A percentile compares a stretch with the other conserved stretches of the same genome.
phyloP scores from a whole-genome alignment of 2,888 invertebrate species.

The Diachrysia chrysitis region DNA sequence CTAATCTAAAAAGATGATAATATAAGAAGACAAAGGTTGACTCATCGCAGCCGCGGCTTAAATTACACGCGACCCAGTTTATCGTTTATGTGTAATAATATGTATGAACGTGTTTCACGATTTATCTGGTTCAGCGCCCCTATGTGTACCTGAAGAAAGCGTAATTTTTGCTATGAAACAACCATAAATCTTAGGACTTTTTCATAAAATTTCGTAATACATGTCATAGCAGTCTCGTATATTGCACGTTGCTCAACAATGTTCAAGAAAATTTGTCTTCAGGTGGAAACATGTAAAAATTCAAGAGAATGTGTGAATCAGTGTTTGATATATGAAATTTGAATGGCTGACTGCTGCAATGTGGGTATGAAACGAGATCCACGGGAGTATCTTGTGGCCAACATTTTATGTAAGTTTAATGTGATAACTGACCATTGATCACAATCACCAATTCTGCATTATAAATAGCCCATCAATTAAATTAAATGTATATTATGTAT shows the following conservation, averaged over 20 bases:
- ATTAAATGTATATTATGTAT: no score
- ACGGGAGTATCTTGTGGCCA: slow-evolving; percentile 24
- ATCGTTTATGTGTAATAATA: slow-evolving; percentile 51
- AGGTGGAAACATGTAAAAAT: slow-evolving; percentile 59
- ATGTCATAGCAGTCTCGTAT: slow-evolving; percentile 55
- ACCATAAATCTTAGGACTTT: slow-evolving; percentile 56
- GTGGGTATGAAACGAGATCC: slow-evolving; percentile 39
- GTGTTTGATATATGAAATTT: slow-evolving; percentile 64
- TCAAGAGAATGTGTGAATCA: slow-evolving; percentile 59
- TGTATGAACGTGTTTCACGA: slow-evolving; percentile 44
- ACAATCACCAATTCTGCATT: no score
- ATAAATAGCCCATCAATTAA: not conserved
- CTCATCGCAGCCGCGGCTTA: not conserved
- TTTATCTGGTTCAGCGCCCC: slow-evolving; percentile 36
- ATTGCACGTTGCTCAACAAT: slow-evolving; percentile 54
- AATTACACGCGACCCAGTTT: not conserved
- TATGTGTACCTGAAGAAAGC: slow-evolving; percentile 29
- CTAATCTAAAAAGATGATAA: not conserved
- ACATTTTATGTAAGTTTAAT: no score
- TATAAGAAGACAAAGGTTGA: not conserved
- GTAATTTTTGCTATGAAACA: slow-evolving; percentile 51
- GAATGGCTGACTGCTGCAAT: slow-evolving; percentile 61
- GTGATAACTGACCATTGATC: no score
- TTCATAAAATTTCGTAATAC: slow-evolving; percentile 62
- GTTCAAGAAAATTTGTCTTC: slow-evolving; percentile 60